Evolutionary conservation across 2,113 vertebrate species (phyloP).

Genomic region (Prunella himalayana): DNA sequence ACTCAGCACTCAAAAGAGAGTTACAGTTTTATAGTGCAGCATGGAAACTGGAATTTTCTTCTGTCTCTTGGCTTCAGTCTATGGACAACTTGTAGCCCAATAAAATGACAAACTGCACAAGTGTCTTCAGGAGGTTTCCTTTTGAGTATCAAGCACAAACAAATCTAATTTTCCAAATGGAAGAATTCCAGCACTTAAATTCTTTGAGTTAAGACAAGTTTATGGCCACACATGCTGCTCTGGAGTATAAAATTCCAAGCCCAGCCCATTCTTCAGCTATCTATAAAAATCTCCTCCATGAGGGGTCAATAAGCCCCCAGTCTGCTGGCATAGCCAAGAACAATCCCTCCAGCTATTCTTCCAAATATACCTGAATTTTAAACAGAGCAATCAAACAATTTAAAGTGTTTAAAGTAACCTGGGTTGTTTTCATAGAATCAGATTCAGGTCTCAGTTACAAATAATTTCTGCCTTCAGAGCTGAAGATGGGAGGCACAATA

Average conservation of each 20-base stretch:
- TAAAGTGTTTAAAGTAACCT: not conserved
- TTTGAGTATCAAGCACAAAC: not conserved
- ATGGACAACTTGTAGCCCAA: not conserved
- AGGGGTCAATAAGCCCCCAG: not conserved
- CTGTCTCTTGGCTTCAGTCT: not conserved
- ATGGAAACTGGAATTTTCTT: not conserved
- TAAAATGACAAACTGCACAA: not conserved
- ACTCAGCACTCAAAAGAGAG: not conserved
- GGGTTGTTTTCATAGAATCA: not conserved
- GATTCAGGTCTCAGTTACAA: not conserved
- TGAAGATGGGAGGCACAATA: not conserved
- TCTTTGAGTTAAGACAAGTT: not conserved
- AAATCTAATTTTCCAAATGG: not conserved
- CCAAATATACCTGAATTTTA: not conserved
- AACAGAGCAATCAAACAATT: not conserved
- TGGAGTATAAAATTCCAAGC: not conserved
- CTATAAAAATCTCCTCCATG: not conserved
- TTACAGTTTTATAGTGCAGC: not conserved
- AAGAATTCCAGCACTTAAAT: not conserved
- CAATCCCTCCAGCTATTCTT: not conserved
- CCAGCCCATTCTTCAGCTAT: not conserved
- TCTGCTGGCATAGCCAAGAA: not conserved
- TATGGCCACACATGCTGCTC: not conserved
- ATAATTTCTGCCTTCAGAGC: not conserved
- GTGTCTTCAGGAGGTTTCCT: not conserved